Conservation (phyloP, 2,888 invertebrate genomes). For the Amphipyra berbera region DNA sequence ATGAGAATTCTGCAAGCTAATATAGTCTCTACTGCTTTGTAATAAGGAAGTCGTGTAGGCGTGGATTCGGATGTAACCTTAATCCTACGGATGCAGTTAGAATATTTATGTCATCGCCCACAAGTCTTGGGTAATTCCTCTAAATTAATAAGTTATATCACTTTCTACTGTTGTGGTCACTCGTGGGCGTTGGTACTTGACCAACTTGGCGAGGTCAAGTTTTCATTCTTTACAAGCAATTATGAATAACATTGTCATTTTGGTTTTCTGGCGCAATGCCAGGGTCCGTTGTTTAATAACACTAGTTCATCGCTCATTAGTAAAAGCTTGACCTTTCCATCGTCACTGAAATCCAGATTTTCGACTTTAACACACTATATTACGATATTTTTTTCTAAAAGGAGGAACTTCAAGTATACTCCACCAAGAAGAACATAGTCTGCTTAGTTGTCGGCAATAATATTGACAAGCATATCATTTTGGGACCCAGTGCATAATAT, state of each 20-base stretch:
- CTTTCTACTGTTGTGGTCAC: constrained; percentile 43
- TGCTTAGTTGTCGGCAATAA: no score
- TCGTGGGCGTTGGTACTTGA: constrained; percentile 44
- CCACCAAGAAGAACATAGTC: no score
- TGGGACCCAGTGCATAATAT: no score
- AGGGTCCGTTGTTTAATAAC: constrained; percentile 18
- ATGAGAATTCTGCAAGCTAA: not conserved
- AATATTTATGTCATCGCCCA: constrained; percentile 45
- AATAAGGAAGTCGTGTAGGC: constrained; percentile 14
- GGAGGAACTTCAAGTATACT: no score
- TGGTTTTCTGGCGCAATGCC: constrained; percentile 32
- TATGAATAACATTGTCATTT: constrained; percentile 27
- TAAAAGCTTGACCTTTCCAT: constrained; percentile 1
- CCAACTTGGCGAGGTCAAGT: constrained; percentile 46
- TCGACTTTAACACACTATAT: no score
- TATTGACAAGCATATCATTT: no score
- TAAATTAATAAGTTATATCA: constrained; percentile 32
- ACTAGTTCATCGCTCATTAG: constrained; percentile 10
- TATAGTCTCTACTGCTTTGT: constrained; percentile 11
- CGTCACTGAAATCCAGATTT: no score
- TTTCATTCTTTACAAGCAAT: constrained; percentile 23
- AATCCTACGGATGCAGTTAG: constrained; percentile 25
- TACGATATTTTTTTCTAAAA: no score
- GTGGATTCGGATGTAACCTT: constrained; percentile 27
- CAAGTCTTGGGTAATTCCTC: constrained; percentile 34